phyloP scores from a whole-genome alignment of 2,797 vertebrate species.

The Ciconia nigra region DNA sequence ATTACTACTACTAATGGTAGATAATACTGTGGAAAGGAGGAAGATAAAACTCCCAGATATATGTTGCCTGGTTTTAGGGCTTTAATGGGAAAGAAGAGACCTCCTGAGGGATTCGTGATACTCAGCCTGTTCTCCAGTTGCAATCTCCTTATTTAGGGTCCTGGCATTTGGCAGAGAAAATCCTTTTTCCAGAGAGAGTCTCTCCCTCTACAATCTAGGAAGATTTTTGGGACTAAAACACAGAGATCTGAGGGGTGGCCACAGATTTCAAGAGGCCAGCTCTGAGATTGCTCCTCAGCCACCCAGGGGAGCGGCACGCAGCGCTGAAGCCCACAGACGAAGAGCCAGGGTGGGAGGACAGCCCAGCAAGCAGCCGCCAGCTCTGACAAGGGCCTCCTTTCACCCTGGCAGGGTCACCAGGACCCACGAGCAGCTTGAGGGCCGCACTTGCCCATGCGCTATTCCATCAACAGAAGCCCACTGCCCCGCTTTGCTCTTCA shows the following conservation, averaged over 20 bases:
- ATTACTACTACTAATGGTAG: neutral
- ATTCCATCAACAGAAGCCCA: neutral
- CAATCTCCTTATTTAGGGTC: neutral
- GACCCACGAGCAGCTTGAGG: neutral
- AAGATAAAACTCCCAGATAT: neutral
- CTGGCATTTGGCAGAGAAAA: neutral
- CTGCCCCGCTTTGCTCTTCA: rapidly evolving
- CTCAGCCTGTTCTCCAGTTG: neutral
- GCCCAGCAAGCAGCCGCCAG: neutral
- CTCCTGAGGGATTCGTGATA: neutral
- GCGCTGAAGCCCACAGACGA: neutral
- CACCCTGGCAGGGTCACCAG: neutral
- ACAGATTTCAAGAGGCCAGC: neutral
- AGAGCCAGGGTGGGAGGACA: neutral
- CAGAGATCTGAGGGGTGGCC: neutral
- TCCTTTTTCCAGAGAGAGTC: neutral
- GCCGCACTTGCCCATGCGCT: rapidly evolving
- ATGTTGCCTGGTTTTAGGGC: neutral
- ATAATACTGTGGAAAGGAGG: neutral
- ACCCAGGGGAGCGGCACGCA: neutral
- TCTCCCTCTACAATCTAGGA: neutral
- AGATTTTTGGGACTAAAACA: neutral
- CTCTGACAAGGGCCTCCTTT: neutral
- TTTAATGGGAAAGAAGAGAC: neutral
- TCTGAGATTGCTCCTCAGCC: neutral